Base-by-base conservation (phyloP, 1,140 invertebrate genomes). In the Phymastichus coffea region DNA sequence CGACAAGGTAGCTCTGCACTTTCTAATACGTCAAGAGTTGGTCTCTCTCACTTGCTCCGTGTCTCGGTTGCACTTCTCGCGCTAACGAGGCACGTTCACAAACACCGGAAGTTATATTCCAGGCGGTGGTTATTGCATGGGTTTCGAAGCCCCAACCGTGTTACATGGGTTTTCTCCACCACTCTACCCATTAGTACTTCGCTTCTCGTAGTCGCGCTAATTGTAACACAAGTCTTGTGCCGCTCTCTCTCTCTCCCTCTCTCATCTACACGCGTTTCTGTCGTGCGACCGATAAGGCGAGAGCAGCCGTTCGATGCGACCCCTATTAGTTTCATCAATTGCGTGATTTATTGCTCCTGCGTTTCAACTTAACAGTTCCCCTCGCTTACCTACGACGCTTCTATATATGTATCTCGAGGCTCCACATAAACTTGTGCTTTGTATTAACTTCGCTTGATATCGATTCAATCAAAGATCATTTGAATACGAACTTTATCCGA, bases 61-160 rank as follows among this genome's bases (percentile, higher is more conserved):
- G n/a, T 51, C 19, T 28, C 33, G 14, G 46, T n/a, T n/a, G 8
- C 28, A 28, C 48, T 54, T 61, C 47, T 52, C 38, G 17, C 37
- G 25, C 53, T 64, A 64, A 64, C 57, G 57, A 60, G 41, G 57
- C 48, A 60, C 41, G 53, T 57, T 55, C 57, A 60, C 63, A 64
- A 64, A 64, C 57, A 64, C 33, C 46, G 41, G 57, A 60, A 60
- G 53, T 64, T 60, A 60, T 60, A 56, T 57, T 56, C 48, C 22
- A 23, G 20, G 17, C 22, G 35, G 26, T 26, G 41, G 52, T 59
- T 63, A 63, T 63, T 55, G 52, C 57, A 43, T 49, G 12, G 46
- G 43, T 43, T 63, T 55, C 56, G 41, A 49, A 58, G 37, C 25
- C 38, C 20, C 46, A 23, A 35, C 54, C 12, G 57, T 59, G 56